A percentile compares a stretch with the other conserved stretches of the same genome.
Conservation (phyloP, 53 echinoderm and acorn worm species). For the Hippasteria phrygiana region DNA sequence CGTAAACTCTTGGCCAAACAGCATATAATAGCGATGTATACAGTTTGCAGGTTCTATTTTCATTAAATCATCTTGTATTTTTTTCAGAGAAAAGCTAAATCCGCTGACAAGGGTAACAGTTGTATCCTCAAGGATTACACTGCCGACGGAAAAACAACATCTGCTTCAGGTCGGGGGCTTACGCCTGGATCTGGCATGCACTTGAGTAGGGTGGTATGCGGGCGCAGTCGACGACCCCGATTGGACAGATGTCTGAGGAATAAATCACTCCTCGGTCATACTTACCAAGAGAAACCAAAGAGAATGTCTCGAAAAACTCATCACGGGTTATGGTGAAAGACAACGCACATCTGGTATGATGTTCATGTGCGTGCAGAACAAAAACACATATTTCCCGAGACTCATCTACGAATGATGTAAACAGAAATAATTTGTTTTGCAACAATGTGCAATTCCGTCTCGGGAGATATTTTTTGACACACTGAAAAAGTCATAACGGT, state of each 20-base stretch:
- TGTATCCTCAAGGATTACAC: neutral
- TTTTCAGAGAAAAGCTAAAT: neutral
- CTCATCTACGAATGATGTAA: neutral
- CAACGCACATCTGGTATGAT: constrained; percentile 25
- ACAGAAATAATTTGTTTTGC: neutral
- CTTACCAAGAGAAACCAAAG: neutral
- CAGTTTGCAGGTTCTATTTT: neutral
- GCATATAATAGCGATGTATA: neutral
- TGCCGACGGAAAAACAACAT: neutral
- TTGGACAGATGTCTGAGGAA: constrained; percentile 15
- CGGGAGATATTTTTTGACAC: no score
- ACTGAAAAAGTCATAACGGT: no score
- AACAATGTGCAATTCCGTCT: no score
- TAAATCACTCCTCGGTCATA: constrained; percentile 23
- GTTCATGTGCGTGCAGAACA: neutral
- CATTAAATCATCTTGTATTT: neutral
- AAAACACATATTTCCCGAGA: neutral
- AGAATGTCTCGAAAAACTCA: no score
- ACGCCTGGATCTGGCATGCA: neutral
- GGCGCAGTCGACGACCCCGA: neutral
- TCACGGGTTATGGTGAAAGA: constrained; percentile 5
- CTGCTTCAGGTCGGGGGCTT: neutral
- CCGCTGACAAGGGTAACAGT: neutral
- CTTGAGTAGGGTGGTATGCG: constrained; percentile 17
- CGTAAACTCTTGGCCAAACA: neutral